Percentiles rank a stretch among this genome's conserved stretches.
These are phyloP conservation scores for Gymnogyps californianus DNA, from an alignment of 2,113 vertebrate species.

Conservation along the genomic window DNA sequence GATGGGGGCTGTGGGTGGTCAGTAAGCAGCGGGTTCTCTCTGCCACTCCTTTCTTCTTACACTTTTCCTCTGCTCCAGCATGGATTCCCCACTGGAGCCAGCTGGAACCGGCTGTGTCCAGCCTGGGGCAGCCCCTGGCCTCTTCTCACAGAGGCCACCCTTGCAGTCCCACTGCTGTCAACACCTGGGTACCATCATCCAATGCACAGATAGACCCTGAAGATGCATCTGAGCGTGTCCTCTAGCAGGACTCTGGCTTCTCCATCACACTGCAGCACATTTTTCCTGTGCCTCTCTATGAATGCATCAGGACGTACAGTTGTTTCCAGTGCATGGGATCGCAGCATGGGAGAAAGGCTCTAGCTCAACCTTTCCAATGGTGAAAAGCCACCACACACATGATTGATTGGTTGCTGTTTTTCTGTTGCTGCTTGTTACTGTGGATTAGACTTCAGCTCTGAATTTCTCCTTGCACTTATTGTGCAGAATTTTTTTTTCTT, in stretches of 20 bases:
- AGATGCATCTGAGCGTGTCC: background rate
- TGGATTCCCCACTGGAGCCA: background rate
- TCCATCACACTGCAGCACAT: background rate
- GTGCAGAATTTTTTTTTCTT: background rate
- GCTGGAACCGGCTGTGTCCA: background rate
- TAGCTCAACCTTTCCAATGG: background rate
- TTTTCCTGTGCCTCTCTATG: background rate
- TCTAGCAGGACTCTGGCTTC: background rate
- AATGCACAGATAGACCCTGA: background rate
- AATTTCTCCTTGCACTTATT: slow-evolving; percentile 22
- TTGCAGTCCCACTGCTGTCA: background rate
- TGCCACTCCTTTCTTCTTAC: background rate
- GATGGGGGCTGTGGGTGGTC: background rate
- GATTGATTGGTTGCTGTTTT: background rate
- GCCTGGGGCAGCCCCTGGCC: no score
- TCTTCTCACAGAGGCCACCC: background rate
- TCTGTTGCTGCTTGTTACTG: slow-evolving; percentile 6
- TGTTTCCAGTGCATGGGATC: background rate
- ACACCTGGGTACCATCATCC: background rate
- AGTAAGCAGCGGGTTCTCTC: background rate
- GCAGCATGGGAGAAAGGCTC: background rate
- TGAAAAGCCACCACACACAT: background rate
- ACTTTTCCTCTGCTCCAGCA: background rate
- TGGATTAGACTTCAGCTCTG: slow-evolving; percentile 1
- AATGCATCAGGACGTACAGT: background rate